These are phyloP conservation scores for Mormyrops attenuatus DNA, from an alignment of 2,797 vertebrate genomes.

Conservation along the genomic window DNA sequence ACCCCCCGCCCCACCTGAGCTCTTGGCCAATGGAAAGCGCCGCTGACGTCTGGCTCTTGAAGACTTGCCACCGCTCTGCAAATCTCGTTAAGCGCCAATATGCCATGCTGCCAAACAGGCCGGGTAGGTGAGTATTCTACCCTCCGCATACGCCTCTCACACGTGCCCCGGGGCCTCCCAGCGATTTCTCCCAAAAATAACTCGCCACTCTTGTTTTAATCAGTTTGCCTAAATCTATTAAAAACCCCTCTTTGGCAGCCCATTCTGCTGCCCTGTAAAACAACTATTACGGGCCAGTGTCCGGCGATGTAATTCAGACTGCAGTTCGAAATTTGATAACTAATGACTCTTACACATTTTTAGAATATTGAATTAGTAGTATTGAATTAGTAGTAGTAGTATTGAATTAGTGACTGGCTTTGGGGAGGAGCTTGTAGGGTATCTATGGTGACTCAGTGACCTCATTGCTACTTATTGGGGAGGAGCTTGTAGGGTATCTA, in stretches of 20 bases:
- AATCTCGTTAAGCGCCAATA: constrained; percentile 36
- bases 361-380: not conserved
- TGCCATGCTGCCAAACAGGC: constrained; percentile 28
- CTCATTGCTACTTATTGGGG: not conserved
- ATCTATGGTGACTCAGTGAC: not conserved
- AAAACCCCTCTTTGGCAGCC: not conserved
- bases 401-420: no score
- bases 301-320: not conserved
- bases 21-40: constrained; percentile 23
- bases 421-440: not conserved
- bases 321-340: not conserved
- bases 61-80: constrained; percentile 17
- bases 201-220: not conserved
- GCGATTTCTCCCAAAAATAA: constrained; percentile 31
- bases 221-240: not conserved
- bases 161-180: constrained; percentile 41
- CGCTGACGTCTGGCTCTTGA: constrained; percentile 32
- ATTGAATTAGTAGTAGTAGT: no score
- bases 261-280: not conserved
- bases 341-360: not conserved
- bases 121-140: constrained; percentile 34
- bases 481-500: not conserved
- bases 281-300: not conserved
- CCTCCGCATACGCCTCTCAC: constrained; percentile 47
- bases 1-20: constrained; percentile 24